A percentile compares a stretch with the other conserved stretches of the same genome.
Conservation (phyloP, 2,113 vertebrate genomes). For the Caracal caracal region DNA sequence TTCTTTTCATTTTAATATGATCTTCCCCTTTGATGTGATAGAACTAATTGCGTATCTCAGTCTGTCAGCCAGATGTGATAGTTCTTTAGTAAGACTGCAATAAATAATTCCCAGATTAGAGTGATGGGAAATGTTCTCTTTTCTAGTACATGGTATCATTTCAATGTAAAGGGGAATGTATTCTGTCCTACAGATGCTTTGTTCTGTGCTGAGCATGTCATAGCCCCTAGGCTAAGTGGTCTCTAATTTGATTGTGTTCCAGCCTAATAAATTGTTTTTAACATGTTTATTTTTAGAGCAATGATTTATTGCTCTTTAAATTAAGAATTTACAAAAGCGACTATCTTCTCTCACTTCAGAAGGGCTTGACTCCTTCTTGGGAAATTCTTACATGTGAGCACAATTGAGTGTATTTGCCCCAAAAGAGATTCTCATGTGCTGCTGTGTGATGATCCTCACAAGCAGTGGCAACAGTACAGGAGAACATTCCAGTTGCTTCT, state of each 20-base stretch:
- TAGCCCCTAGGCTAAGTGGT: not conserved
- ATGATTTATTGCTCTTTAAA: not conserved
- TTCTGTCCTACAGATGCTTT: not conserved
- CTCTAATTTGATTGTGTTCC: conserved; percentile 9
- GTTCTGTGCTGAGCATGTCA: not conserved
- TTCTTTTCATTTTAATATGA: conserved; percentile 14
- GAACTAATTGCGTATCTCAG: not conserved
- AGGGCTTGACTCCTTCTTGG: not conserved
- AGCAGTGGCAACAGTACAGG: not conserved
- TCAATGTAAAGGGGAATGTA: not conserved
- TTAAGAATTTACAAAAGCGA: conserved; percentile 3
- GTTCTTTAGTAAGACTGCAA: not conserved
- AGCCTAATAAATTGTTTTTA: not conserved
- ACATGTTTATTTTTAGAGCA: conserved; percentile 26
- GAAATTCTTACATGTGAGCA: not conserved
- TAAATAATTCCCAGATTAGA: not conserved
- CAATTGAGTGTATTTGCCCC: not conserved
- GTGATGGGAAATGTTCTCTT: not conserved
- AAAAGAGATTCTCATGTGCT: not conserved
- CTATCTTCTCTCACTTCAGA: not conserved
- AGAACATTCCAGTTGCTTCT: not conserved
- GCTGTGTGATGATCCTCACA: not conserved
- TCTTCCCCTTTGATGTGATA: not conserved
- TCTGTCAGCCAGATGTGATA: not conserved
- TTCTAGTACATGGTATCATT: not conserved